Conservation (phyloP, 2,797 vertebrate species). For the Podargus strigoides region DNA sequence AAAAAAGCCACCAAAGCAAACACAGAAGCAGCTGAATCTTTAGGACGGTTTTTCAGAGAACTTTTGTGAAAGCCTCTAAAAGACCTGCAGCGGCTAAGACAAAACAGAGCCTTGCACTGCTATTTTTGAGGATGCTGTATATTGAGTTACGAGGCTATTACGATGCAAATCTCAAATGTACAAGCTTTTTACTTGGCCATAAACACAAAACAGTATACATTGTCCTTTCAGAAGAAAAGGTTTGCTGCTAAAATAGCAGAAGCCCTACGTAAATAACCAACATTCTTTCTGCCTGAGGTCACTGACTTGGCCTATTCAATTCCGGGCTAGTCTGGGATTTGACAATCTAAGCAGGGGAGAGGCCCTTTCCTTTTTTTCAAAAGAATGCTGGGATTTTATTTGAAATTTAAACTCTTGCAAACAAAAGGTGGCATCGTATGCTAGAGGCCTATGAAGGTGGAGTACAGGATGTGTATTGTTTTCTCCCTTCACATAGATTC, state of each 20-base stretch:
- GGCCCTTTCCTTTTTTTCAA: slow-evolving; percentile 79
- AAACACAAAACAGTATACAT: slow-evolving; percentile 80
- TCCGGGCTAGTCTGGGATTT: slow-evolving; percentile 71
- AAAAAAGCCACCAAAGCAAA: neutral
- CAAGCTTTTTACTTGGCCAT: slow-evolving; percentile 71
- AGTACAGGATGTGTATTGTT: slow-evolving; percentile 66
- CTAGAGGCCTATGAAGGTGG: slow-evolving; percentile 64
- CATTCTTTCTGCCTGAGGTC: slow-evolving; percentile 95
- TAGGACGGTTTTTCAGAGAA: neutral
- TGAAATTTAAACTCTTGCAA: slow-evolving; percentile 69
- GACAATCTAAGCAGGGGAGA: slow-evolving; percentile 78
- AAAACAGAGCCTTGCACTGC: slow-evolving; percentile 40
- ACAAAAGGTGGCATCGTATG: slow-evolving; percentile 65
- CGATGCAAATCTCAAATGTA: slow-evolving; percentile 68
- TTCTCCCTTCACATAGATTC: slow-evolving; percentile 55
- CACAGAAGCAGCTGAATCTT: neutral
- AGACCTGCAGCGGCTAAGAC: neutral
- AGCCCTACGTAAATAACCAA: slow-evolving; percentile 89
- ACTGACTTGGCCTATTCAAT: slow-evolving; percentile 91
- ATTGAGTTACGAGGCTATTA: slow-evolving; percentile 59
- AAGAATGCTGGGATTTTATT: slow-evolving; percentile 70
- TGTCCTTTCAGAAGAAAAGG: slow-evolving; percentile 65
- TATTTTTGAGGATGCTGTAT: slow-evolving; percentile 50
- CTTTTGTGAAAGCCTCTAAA: slow-evolving; percentile 35
- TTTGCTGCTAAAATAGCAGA: slow-evolving; percentile 75